Conservation (phyloP, 2,888 invertebrate species). For the Pachydiplax longipennis region DNA sequence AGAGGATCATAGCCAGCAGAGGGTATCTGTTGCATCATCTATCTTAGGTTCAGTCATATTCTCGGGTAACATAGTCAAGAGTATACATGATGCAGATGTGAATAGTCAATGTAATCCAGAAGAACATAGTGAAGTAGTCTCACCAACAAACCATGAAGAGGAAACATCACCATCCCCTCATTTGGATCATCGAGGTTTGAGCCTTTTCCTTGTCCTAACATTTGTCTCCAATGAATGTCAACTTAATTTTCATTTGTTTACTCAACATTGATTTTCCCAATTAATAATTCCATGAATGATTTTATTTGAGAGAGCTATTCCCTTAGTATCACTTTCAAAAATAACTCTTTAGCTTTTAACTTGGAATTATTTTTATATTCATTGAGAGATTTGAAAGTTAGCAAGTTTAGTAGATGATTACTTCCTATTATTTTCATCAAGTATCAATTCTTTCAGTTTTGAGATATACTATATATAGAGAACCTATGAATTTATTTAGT, state of each 20-base stretch:
- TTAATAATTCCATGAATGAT: background rate
- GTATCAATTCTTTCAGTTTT: too few relatives aligned
- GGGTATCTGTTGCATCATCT: conserved; percentile 50
- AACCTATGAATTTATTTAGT: too few relatives aligned
- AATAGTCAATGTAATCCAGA: background rate
- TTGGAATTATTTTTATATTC: too few relatives aligned
- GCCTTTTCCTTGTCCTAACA: too few relatives aligned
- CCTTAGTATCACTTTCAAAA: too few relatives aligned
- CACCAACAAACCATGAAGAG: conserved; percentile 11
- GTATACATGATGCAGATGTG: conserved; percentile 50
- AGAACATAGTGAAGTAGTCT: background rate
- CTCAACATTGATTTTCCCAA: background rate
- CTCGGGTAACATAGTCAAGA: conserved; percentile 52
- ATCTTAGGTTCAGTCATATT: conserved; percentile 52
- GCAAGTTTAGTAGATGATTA: too few relatives aligned
- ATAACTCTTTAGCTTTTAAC: too few relatives aligned
- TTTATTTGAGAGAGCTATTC: too few relatives aligned
- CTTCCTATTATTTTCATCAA: too few relatives aligned
- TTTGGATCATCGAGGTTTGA: background rate
- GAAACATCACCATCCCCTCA: conserved; percentile 2
- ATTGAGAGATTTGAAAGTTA: too few relatives aligned
- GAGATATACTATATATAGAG: too few relatives aligned
- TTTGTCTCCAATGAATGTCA: too few relatives aligned
- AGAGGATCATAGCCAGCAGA: conserved; percentile 8
- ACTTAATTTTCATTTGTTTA: background rate